A percentile compares a stretch with the other conserved stretches of the same genome.
Evolutionary conservation across 2,113 vertebrate genomes (phyloP).

Genomic region (Monopterus albus): DNA sequence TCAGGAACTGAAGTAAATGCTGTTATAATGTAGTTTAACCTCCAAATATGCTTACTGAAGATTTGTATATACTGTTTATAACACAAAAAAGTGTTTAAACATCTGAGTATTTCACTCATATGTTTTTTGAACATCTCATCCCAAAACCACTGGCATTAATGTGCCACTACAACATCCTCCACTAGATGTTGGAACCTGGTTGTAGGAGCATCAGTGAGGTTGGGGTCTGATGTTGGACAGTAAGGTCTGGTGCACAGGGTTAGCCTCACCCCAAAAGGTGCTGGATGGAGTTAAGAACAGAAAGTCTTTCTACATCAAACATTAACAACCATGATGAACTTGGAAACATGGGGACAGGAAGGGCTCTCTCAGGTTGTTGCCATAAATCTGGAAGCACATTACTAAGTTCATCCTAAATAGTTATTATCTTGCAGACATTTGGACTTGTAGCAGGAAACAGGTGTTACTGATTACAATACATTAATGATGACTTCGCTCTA

Average conservation of each 20-base stretch:
- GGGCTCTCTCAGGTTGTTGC: not conserved
- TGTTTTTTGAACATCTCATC: not conserved
- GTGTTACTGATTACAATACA: not conserved
- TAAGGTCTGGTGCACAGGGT: not conserved
- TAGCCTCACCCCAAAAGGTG: not conserved
- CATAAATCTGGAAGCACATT: not conserved
- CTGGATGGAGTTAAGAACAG: no score
- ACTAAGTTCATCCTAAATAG: not conserved
- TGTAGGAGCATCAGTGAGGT: not conserved
- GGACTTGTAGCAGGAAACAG: not conserved
- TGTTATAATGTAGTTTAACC: no score
- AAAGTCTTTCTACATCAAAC: not conserved
- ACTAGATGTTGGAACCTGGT: not conserved
- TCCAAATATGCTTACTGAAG: not conserved
- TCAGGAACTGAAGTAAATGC: not conserved
- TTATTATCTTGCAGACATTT: no score
- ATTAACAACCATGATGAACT: no score
- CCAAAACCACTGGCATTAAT: not conserved
- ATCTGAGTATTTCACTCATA: not conserved
- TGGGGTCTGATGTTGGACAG: not conserved
- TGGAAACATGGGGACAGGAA: no score
- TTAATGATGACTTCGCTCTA: no score
- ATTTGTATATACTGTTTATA: not conserved
- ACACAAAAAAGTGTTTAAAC: not conserved
- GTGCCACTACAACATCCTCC: not conserved